These are phyloP conservation scores for Ostrea denselamellosa DNA, from an alignment of 1,140 invertebrate species.

Conservation along the genomic window DNA sequence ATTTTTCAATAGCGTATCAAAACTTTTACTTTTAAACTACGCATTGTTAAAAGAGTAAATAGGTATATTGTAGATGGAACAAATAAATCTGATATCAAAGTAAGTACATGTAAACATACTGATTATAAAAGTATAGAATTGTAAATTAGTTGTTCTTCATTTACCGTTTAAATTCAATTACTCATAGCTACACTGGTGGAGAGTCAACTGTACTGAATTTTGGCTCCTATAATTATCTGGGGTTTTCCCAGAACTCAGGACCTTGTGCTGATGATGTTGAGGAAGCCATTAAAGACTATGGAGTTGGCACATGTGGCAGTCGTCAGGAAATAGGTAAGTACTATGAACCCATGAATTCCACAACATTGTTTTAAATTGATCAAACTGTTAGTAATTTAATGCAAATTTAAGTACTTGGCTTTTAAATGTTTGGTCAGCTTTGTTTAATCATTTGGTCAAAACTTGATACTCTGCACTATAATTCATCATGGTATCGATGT, in stretches of 20 bases:
- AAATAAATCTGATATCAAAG: neutral
- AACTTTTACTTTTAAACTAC: too few species aligned
- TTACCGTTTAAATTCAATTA: neutral
- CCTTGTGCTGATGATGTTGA: conserved; percentile 78
- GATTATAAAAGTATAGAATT: neutral
- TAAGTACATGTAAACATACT: too few species aligned
- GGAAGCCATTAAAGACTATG: conserved; percentile 75
- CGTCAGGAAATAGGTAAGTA: conserved; percentile 79
- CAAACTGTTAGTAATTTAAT: too few species aligned
- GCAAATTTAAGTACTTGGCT: too few species aligned
- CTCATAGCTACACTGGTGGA: conserved; percentile 74
- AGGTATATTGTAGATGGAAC: neutral
- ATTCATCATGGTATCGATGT: too few species aligned
- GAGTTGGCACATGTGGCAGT: conserved; percentile 76
- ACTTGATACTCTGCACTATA: too few species aligned
- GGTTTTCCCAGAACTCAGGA: conserved; percentile 81
- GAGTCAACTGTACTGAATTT: conserved; percentile 80
- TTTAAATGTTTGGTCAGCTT: too few species aligned
- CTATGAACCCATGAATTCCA: neutral
- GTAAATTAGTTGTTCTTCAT: neutral
- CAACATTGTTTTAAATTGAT: too few species aligned
- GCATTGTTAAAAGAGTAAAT: too few species aligned
- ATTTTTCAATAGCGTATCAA: too few species aligned
- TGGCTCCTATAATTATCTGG: conserved; percentile 82
- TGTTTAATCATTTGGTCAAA: too few species aligned